phyloP scores from a whole-genome alignment of 2,888 invertebrate species.

The Anoplius nigerrimus region DNA sequence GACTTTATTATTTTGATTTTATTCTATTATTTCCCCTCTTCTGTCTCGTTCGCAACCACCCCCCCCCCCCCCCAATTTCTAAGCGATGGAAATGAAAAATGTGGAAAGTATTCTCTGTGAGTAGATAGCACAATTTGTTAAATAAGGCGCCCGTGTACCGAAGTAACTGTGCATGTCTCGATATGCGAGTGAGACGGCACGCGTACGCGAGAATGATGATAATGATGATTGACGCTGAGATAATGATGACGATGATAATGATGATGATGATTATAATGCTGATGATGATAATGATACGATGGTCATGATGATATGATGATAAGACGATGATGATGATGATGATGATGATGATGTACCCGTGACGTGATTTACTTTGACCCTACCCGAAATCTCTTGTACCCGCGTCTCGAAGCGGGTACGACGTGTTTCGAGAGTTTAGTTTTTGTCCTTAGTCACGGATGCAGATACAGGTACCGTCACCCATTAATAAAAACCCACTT shows the following conservation, averaged over 20 bases:
- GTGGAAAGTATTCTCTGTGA: constrained; percentile 53
- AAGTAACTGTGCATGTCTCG: constrained; percentile 39
- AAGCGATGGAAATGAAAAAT: neutral
- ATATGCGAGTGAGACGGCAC: constrained; percentile 12
- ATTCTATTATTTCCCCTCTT: neutral
- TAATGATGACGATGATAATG: too few species aligned
- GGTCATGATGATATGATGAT: neutral
- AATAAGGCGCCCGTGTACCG: constrained; percentile 38
- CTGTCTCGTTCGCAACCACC: constrained; percentile 7
- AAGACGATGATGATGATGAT: constrained; percentile 22
- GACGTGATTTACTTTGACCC: constrained; percentile 37
- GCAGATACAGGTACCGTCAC: constrained; percentile 58
- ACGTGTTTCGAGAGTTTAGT: neutral
- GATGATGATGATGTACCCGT: constrained; percentile 28
- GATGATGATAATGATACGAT: too few species aligned
- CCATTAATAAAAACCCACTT: constrained; percentile 57
- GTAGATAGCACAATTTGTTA: constrained; percentile 69
- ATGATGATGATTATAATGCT: constrained; percentile 21
- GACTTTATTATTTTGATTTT: constrained; percentile 6
- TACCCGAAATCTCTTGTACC: constrained; percentile 27
- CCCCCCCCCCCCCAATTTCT: constrained; percentile 3
- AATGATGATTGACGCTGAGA: constrained; percentile 23
- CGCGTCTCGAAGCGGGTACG: neutral
- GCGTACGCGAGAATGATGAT: neutral
- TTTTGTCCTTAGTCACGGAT: constrained; percentile 46